Conservation (phyloP, 2,888 invertebrate species). For the Apoderus coryli region DNA sequence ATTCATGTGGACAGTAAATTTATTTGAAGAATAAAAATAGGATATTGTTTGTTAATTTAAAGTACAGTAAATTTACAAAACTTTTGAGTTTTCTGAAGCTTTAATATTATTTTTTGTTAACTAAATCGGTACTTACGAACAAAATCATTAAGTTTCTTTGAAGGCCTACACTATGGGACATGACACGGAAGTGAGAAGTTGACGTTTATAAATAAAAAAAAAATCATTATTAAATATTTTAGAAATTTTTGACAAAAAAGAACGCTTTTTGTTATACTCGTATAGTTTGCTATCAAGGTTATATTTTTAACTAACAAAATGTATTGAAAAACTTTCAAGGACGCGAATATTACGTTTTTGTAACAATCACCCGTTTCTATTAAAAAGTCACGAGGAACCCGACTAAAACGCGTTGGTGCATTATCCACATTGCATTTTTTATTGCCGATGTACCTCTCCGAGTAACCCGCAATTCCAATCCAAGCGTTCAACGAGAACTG, state of each 20-base stretch:
- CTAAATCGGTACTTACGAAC: conserved; percentile 3
- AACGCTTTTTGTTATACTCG: too few species aligned
- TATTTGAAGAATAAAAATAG: conserved; percentile 1
- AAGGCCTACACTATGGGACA: conserved; percentile 3
- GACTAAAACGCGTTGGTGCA: too few species aligned
- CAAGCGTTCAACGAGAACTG: too few species aligned
- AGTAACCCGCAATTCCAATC: too few species aligned
- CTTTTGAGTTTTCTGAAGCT: conserved; percentile 2
- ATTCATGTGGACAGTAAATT: conserved; percentile 1
- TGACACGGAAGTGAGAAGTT: conserved; percentile 3
- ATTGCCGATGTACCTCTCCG: too few species aligned
- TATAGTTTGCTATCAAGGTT: too few species aligned
- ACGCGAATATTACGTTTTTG: conserved; percentile 8
- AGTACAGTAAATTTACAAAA: conserved; percentile 1
- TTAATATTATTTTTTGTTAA: conserved; percentile 1
- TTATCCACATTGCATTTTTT: too few species aligned
- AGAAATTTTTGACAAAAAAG: neutral
- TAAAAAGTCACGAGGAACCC: too few species aligned
- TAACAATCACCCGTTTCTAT: conserved; percentile 7
- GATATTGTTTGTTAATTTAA: conserved; percentile 1
- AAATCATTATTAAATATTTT: conserved; percentile 2
- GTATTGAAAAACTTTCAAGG: conserved; percentile 2
- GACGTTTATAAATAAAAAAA: conserved; percentile 2
- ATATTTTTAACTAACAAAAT: conserved; percentile 4
- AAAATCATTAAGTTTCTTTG: conserved; percentile 1